Evolutionary conservation across 2,113 vertebrate species (phyloP), one percentile per base, ranked within the genome.

Genomic region (Gallinago paraguaiae): DNA sequence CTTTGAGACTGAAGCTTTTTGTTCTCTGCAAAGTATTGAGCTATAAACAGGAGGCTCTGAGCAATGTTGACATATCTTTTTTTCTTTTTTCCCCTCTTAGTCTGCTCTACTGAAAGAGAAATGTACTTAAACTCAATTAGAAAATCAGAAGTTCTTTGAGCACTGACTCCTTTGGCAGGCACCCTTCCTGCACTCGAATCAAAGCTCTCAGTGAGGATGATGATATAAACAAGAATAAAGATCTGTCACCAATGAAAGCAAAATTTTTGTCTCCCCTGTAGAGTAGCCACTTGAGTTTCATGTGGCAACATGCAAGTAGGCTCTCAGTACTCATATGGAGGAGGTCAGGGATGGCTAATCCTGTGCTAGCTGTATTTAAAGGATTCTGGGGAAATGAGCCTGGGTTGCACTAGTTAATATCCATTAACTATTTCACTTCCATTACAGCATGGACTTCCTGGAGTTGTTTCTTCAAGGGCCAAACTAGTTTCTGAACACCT

Each of bases 211-310:
- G 31, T 39, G 81, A 76, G 48, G 65, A 65, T 23, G 78, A 74
- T 69, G 85, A 59, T 78, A 76, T 50, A 92, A 93, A 93, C 82
- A 94, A 92, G 80, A 57, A 76, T 53, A 88, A 96, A 82, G 80
- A 69, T 83, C 76, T 89, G 25, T 53, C 86, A n/a, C 65, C 65
- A 78, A 67, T 23, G n/a, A 84, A 89, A 91, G 88, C 37, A 79
- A 84, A 68, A 41, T 64, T 68, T 74, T 50, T 51, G 60, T 60
- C 54, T 93, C 27, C 33, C 37, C 48, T 92, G 61, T 30, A 53
- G 77, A 72, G 86, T 39, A 84, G 53, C 7, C 0, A 35, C 77
- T 94, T 13, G 10, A 64, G 39, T 64, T 88, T 74, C n/a, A 46
- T 56, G 53, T 19, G 43, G 31, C 83, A 84, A 7, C 54, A 70